Percentiles rank a stretch among this genome's conserved stretches.
Evolutionary conservation across 2,888 invertebrate species (phyloP).

Genomic region (Drosophila ustulata): DNA sequence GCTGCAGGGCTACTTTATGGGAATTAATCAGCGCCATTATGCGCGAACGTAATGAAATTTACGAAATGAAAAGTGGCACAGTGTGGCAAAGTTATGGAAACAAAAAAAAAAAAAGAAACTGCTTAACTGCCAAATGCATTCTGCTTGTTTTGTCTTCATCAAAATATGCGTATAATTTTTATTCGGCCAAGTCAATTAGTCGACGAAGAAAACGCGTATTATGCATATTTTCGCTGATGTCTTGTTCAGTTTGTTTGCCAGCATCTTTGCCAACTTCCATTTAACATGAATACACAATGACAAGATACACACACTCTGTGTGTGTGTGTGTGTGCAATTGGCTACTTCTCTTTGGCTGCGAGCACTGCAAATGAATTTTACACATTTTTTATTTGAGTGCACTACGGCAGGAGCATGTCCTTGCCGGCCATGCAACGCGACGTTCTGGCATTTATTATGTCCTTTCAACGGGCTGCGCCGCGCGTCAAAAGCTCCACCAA

Average conservation of each 20-base stretch:
- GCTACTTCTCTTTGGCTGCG: constrained; percentile 42
- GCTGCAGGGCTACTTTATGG: constrained; percentile 56
- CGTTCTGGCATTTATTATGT: constrained; percentile 69
- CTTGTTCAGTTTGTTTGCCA: constrained; percentile 12
- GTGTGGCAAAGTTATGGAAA: constrained; percentile 29
- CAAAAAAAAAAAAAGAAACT: background rate
- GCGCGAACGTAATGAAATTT: constrained; percentile 65
- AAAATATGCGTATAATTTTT: background rate
- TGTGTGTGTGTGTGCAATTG: constrained; percentile 50
- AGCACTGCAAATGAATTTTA: constrained; percentile 59
- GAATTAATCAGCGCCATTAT: constrained; percentile 77
- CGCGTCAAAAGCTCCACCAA: constrained; percentile 67
- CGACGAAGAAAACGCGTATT: constrained; percentile 17
- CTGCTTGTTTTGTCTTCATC: background rate
- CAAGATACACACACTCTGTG: constrained; percentile 28
- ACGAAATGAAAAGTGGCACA: constrained; percentile 64
- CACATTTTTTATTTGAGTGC: constrained; percentile 61
- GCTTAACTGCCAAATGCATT: background rate
- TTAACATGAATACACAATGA: constrained; percentile 73
- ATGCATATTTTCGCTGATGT: constrained; percentile 13
- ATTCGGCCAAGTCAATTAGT: constrained; percentile 16
- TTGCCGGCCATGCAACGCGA: constrained; percentile 6
- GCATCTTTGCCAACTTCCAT: constrained; percentile 48
- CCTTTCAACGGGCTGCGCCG: constrained; percentile 62
- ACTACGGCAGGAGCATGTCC: constrained; percentile 20